Conservation (phyloP, 2,888 invertebrate species). For the Dione juno region DNA sequence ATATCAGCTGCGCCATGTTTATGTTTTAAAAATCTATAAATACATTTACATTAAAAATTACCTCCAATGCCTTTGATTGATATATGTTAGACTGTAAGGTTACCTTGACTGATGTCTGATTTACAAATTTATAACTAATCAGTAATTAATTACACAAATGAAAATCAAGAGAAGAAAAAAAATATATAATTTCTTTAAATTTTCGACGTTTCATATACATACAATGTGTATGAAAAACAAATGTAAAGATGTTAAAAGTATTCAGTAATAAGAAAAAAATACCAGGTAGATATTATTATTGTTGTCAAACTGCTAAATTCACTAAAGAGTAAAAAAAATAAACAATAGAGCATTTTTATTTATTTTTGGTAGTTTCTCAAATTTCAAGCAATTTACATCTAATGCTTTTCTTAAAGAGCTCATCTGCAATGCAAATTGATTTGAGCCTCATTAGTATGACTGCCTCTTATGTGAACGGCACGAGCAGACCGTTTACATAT, state of each 20-base stretch:
- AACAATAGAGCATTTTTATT: neutral
- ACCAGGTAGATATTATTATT: too few species aligned
- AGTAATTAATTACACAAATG: neutral
- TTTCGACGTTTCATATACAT: too few species aligned
- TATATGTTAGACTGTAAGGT: too few species aligned
- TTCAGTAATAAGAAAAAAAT: neutral
- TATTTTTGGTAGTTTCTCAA: slow-evolving; percentile 13
- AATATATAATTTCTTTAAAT: neutral
- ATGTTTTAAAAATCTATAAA: neutral
- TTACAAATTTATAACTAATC: too few species aligned
- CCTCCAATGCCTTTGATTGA: too few species aligned
- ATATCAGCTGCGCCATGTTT: neutral
- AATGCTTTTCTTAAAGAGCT: slow-evolving; percentile 27
- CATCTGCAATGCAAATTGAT: slow-evolving; percentile 30
- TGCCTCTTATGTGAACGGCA: slow-evolving; percentile 18
- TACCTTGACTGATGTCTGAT: too few species aligned
- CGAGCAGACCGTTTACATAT: neutral
- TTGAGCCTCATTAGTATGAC: slow-evolving; percentile 28
- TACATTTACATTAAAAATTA: neutral
- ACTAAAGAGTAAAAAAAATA: neutral
- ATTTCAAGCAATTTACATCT: slow-evolving; percentile 20
- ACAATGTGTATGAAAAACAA: too few species aligned
- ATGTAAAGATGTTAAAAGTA: neutral
- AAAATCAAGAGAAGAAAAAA: neutral
- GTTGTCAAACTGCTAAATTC: neutral